Evolutionary conservation across 2,888 invertebrate species (phyloP).

Genomic region (Minunthozetes semirufus): DNA sequence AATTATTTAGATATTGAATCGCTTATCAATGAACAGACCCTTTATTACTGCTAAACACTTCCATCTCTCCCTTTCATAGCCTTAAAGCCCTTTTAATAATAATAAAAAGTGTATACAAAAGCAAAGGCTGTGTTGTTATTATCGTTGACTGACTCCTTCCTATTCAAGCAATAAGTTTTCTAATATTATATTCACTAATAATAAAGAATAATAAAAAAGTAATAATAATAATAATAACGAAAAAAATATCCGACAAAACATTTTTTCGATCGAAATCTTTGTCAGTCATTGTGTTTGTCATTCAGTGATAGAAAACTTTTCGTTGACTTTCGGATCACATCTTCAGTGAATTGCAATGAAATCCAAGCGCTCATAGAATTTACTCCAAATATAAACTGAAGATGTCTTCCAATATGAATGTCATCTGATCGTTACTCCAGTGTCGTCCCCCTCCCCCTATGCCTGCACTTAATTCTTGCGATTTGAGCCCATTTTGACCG

Average conservation of each 20-base stretch:
- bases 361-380: constrained; percentile 3
- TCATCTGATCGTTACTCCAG: not conserved
- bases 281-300: not conserved
- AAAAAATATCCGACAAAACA: not conserved
- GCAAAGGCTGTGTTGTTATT: not conserved
- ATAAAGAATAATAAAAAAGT: too few species aligned
- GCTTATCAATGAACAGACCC: constrained; percentile 1
- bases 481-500: not conserved
- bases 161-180: not conserved
- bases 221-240: not conserved
- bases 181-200: not conserved
- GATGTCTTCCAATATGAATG: not conserved
- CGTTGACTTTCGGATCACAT: constrained; percentile 1
- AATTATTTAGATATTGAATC: constrained; percentile 10
- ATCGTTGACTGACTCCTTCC: not conserved
- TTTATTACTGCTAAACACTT: not conserved
- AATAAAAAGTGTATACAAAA: not conserved
- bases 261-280: not conserved
- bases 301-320: not conserved
- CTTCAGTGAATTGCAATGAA: not conserved
- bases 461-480: not conserved
- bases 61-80: not conserved
- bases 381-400: not conserved
- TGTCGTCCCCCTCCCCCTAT: not conserved
- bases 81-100: not conserved